A percentile compares a stretch with the other conserved stretches of the same genome.
These are phyloP conservation scores for Anarsia innoxiella DNA, from an alignment of 2,888 invertebrate genomes.

Conservation along the genomic window DNA sequence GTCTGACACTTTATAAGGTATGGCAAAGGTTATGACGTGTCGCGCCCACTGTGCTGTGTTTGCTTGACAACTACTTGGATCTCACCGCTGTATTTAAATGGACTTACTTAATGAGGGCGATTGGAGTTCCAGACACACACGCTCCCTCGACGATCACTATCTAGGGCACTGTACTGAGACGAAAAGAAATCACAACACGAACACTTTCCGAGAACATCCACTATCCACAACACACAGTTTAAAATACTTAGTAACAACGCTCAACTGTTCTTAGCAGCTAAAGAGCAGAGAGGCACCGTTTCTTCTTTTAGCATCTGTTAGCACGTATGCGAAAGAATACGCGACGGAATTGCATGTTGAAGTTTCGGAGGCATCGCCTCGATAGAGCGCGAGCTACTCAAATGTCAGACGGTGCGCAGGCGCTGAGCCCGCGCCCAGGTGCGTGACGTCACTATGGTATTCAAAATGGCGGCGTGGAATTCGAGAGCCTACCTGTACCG, in stretches of 20 bases:
- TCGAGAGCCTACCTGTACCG: conserved; percentile 56
- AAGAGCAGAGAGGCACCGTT: conserved; percentile 65
- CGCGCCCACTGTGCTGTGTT: conserved; percentile 48
- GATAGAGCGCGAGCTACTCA: conserved; percentile 57
- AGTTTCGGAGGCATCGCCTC: conserved; percentile 59
- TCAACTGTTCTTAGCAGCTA: conserved; percentile 59
- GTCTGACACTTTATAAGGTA: conserved; percentile 34
- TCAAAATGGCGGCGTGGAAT: conserved; percentile 72
- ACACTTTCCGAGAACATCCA: conserved; percentile 57
- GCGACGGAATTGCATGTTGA: conserved; percentile 64
- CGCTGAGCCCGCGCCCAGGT: conserved; percentile 62
- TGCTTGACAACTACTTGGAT: conserved; percentile 30
- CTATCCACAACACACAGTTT: conserved; percentile 38
- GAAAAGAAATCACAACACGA: conserved; percentile 67
- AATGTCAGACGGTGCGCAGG: conserved; percentile 58
- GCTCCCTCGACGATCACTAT: conserved; percentile 51
- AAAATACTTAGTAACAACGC: conserved; percentile 28
- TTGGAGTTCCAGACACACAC: conserved; percentile 49
- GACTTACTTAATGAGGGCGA: conserved; percentile 60
- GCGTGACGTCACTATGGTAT: conserved; percentile 69
- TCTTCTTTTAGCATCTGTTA: conserved; percentile 42
- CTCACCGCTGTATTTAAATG: conserved; percentile 56
- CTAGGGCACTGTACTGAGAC: conserved; percentile 58
- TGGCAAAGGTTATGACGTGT: conserved; percentile 60
- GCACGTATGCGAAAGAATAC: conserved; percentile 52